A percentile compares a stretch with the other conserved stretches of the same genome.
Conservation (phyloP, 2,113 vertebrate species). For the Ramphastos sulfuratus region DNA sequence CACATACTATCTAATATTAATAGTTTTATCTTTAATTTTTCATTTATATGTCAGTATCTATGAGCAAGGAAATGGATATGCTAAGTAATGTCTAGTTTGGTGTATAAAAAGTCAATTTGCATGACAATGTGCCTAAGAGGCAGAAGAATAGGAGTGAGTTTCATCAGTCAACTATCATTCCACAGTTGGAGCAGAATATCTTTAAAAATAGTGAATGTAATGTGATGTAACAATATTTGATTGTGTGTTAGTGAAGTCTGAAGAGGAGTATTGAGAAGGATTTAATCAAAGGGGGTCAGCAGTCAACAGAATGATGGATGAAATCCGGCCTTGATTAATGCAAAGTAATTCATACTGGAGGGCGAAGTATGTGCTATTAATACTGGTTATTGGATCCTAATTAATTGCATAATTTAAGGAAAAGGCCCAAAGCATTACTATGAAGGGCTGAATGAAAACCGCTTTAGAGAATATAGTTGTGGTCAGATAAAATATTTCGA, state of each 20-base stretch:
- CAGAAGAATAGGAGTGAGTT: neutral
- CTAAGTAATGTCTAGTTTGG: neutral
- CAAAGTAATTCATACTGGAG: conserved; percentile 21
- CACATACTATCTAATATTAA: neutral
- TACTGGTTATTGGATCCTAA: conserved; percentile 48
- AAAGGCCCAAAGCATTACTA: neutral
- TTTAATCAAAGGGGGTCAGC: conserved; percentile 39
- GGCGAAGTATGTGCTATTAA: conserved; percentile 10
- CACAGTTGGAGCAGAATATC: neutral
- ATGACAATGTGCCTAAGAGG: neutral
- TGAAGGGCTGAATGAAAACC: conserved; percentile 8
- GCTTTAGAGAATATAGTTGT: conserved; percentile 1
- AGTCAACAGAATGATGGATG: conserved; percentile 45
- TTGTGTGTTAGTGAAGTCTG: neutral
- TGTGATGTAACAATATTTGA: neutral
- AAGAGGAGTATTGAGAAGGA: conserved; percentile 1
- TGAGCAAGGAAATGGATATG: neutral
- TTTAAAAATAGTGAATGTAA: neutral
- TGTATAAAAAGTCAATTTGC: neutral
- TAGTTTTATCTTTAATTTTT: neutral
- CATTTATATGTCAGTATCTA: neutral
- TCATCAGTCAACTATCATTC: neutral
- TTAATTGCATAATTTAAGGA: conserved; percentile 50
- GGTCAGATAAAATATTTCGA: conserved; percentile 35
- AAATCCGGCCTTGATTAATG: conserved; percentile 47